Evolutionary conservation across 2,113 vertebrate genomes (phyloP).

Genomic region (Ammodytes dubius): DNA sequence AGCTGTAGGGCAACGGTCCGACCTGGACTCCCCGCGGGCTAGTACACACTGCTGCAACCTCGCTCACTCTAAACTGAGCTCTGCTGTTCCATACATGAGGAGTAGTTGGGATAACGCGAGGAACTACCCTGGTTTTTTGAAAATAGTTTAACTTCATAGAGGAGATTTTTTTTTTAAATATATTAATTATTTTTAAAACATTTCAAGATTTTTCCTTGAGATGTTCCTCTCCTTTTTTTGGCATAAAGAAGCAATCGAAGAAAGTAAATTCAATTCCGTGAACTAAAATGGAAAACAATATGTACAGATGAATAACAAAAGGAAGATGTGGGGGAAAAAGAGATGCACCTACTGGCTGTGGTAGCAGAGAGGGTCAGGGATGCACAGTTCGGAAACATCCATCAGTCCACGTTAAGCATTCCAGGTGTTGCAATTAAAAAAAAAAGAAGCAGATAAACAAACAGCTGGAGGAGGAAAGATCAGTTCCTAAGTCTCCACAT

Average conservation of each 20-base stretch:
- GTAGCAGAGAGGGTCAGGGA: constrained; percentile 93
- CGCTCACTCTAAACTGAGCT: constrained; percentile 29
- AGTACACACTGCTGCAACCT: constrained; percentile 25
- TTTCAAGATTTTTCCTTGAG: not conserved
- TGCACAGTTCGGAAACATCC: constrained; percentile 95
- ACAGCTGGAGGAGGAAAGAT: constrained; percentile 64
- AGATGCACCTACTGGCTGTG: constrained; percentile 92
- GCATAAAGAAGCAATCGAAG: not conserved
- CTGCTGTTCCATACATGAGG: constrained; percentile 47
- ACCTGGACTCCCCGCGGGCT: constrained; percentile 49
- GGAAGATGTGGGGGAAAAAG: constrained; percentile 18
- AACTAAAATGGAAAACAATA: not conserved
- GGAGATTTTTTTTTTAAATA: not conserved
- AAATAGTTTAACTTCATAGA: constrained; percentile 6
- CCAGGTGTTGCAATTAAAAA: constrained; percentile 76
- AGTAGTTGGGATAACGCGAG: not conserved
- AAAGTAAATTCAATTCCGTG: not conserved
- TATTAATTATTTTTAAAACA: not conserved
- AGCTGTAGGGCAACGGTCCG: constrained; percentile 47
- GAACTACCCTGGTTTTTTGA: not conserved
- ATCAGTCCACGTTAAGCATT: constrained; percentile 93
- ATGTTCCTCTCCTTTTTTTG: not conserved
- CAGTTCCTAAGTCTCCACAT: constrained; percentile 76
- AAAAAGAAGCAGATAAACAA: constrained; percentile 47
- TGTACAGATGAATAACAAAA: not conserved